These are phyloP conservation scores for Peromyscus nudipes DNA, from an alignment of 2,797 vertebrate genomes.

Conservation along the genomic window DNA sequence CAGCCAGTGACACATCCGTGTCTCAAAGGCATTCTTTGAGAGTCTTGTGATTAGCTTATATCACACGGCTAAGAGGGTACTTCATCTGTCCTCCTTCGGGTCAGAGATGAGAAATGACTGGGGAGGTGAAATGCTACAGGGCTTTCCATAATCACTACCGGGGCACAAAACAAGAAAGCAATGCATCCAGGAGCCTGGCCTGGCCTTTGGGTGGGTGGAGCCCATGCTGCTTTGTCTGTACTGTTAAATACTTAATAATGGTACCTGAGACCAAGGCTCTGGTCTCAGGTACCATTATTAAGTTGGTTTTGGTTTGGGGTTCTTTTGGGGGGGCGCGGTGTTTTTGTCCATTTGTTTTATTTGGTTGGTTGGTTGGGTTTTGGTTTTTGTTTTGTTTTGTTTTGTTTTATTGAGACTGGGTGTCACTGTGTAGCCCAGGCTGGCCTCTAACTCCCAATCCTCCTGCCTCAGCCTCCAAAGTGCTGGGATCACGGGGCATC, in stretches of 20 bases:
- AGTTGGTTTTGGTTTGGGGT: neutral
- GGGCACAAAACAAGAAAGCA: neutral
- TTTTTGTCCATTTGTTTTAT: neutral
- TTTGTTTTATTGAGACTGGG: neutral
- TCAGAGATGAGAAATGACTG: neutral
- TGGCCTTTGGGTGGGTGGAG: neutral
- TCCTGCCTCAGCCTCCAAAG: neutral
- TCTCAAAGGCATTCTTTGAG: neutral
- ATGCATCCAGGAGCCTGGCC: neutral
- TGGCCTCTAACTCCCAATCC: neutral
- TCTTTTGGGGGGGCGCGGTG: neutral
- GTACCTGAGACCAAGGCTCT: neutral
- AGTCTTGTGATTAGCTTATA: neutral
- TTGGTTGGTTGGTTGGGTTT: neutral
- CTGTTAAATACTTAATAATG: neutral
- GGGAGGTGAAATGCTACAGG: constrained; percentile 15
- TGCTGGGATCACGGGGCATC: too few species aligned
- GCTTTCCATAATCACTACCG: too few species aligned
- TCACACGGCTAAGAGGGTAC: neutral
- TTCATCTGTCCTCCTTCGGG: neutral
- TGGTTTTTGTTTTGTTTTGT: neutral
- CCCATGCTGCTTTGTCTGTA: neutral
- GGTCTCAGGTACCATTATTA: too few species aligned
- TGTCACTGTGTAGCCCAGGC: neutral
- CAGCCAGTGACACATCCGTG: neutral